Evolutionary conservation across 2,797 vertebrate species (phyloP).

Genomic region (Geotrypetes seraphini): DNA sequence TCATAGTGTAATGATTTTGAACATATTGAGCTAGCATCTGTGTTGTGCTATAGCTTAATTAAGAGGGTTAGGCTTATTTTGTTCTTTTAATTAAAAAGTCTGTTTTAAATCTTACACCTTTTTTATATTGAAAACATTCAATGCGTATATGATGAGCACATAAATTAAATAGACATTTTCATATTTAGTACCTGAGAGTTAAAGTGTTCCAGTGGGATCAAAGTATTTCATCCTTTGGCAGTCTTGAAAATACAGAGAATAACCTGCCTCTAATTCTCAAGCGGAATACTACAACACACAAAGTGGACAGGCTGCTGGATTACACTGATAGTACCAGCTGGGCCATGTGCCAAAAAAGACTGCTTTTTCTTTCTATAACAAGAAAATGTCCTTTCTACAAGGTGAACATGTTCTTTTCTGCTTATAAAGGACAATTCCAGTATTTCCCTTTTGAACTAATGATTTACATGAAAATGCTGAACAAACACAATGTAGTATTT

Average conservation of each 20-base stretch:
- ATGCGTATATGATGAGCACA: slow-evolving; percentile 40
- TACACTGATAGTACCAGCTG: slow-evolving; percentile 33
- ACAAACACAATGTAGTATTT: slow-evolving; percentile 36
- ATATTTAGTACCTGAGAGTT: slow-evolving; percentile 44
- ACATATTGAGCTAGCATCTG: slow-evolving; percentile 13
- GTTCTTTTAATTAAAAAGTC: slow-evolving; percentile 27
- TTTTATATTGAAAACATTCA: slow-evolving; percentile 25
- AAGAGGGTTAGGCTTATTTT: slow-evolving; percentile 30
- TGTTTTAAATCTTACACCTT: slow-evolving; percentile 21
- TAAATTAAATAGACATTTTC: slow-evolving; percentile 45
- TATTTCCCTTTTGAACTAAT: slow-evolving; percentile 39
- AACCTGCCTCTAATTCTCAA: slow-evolving; percentile 38
- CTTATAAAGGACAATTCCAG: slow-evolving; percentile 45
- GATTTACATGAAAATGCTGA: slow-evolving; percentile 42
- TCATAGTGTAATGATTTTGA: slow-evolving; percentile 15
- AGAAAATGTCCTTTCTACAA: slow-evolving; percentile 46
- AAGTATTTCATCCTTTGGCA: slow-evolving; percentile 43
- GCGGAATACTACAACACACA: slow-evolving; percentile 35
- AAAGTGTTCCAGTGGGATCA: slow-evolving; percentile 45
- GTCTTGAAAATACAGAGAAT: slow-evolving; percentile 18
- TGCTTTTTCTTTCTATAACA: slow-evolving; percentile 6
- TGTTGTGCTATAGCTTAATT: slow-evolving; percentile 20
- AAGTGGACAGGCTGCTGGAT: slow-evolving; percentile 38
- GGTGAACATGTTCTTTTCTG: slow-evolving; percentile 36
- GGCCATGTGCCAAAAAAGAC: slow-evolving; percentile 33